Percentiles rank a stretch among this genome's conserved stretches.
phyloP scores from a whole-genome alignment of 2,113 vertebrate species.

The Malurus melanocephalus region DNA sequence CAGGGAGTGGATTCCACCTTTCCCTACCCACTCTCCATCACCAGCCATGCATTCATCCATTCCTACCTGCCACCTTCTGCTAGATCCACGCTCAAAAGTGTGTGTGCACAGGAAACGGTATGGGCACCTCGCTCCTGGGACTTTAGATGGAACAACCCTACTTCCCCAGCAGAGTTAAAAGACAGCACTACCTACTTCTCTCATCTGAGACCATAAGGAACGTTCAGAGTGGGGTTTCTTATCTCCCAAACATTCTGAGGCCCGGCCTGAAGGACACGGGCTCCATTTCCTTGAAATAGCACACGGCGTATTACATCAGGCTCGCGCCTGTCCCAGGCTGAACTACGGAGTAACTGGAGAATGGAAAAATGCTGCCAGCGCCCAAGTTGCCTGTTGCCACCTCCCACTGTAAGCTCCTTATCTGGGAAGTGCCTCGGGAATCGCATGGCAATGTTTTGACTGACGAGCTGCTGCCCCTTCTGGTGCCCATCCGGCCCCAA shows the following conservation, averaged over 20 bases:
- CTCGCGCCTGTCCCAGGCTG: slow-evolving; percentile 48
- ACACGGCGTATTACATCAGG: slow-evolving; percentile 34
- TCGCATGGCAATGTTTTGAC: neutral
- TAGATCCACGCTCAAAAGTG: neutral
- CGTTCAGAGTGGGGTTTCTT: slow-evolving; percentile 4
- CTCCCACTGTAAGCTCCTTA: slow-evolving; percentile 51
- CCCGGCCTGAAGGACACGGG: neutral
- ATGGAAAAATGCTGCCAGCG: slow-evolving; percentile 40
- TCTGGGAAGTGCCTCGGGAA: slow-evolving; percentile 31
- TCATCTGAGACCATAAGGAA: neutral
- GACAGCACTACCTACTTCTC: neutral
- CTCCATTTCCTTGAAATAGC: slow-evolving; percentile 36
- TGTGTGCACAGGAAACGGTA: neutral
- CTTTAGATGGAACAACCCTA: neutral
- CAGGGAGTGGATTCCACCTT: neutral
- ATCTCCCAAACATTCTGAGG: slow-evolving; percentile 6
- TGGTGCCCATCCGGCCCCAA: neutral
- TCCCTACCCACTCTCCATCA: neutral
- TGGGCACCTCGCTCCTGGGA: accelerated
- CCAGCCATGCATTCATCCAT: neutral
- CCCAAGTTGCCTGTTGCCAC: slow-evolving; percentile 38
- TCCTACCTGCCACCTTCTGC: neutral
- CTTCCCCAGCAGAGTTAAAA: neutral
- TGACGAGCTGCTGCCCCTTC: neutral
- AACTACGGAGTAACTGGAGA: slow-evolving; percentile 47